phyloP scores from a whole-genome alignment of 2,113 vertebrate species.

The Vombatus ursinus region DNA sequence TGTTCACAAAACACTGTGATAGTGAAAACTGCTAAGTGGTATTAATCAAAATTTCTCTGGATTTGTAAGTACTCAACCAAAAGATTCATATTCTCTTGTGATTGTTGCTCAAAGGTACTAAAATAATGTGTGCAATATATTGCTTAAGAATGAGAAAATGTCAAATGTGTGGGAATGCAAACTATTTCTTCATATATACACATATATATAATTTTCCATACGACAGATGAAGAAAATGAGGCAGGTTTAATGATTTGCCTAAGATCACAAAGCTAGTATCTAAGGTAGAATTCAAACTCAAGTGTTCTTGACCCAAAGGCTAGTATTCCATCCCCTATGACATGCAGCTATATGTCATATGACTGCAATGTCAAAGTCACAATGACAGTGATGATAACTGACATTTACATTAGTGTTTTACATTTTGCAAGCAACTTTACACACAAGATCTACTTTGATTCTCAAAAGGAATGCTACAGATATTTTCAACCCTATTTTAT shows the following conservation, averaged over 20 bases:
- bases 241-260: neutral
- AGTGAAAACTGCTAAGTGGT: neutral
- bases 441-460: no score
- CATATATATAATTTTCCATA: neutral
- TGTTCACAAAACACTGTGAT: neutral
- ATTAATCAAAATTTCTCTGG: neutral
- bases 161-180: neutral
- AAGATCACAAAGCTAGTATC: neutral
- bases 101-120: neutral
- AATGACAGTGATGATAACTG: no score
- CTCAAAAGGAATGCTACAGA: no score
- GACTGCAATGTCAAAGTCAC: no score
- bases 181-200: neutral
- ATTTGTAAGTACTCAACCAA: neutral
- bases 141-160: neutral
- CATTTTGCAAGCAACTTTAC: no score
- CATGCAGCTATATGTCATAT: no score
- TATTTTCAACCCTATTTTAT: no score
- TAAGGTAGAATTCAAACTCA: neutral
- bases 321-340: neutral
- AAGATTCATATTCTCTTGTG: neutral
- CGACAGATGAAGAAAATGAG: neutral
- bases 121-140: neutral
- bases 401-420: no score
- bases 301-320: neutral